Conservation (phyloP, 2,113 vertebrate genomes). For the Ranitomeya variabilis region DNA sequence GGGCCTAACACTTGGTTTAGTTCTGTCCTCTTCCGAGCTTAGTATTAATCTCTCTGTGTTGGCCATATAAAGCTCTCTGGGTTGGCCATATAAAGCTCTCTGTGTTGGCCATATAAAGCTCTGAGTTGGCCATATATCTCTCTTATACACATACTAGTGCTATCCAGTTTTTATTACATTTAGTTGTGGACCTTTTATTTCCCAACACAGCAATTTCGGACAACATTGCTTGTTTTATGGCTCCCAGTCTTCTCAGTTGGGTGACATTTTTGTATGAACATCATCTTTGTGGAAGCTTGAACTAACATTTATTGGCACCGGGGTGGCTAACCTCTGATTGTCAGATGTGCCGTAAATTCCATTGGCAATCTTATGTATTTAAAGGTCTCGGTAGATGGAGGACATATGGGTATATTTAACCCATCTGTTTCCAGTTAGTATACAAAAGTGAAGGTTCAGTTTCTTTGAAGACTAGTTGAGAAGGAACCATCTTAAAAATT, state of each 20-base stretch:
- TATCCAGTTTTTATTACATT: background rate
- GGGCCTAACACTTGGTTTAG: too few species aligned
- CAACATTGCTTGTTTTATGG: background rate
- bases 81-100: too few species aligned
- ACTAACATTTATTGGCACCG: background rate
- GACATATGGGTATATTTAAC: background rate
- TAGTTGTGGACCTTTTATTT: background rate
- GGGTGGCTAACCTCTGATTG: background rate
- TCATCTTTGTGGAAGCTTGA: background rate
- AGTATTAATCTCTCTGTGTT: too few species aligned
- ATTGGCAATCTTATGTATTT: background rate
- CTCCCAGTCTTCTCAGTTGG: background rate
- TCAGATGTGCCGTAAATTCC: background rate
- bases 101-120: too few species aligned
- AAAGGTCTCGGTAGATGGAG: background rate
- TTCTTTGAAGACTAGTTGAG: background rate
- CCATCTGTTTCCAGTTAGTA: slow-evolving; percentile 22
- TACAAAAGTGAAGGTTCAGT: background rate
- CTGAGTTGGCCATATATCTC: too few species aligned
- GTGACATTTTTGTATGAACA: background rate
- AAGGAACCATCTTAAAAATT: background rate
- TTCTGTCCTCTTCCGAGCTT: too few species aligned
- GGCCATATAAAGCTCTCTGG: too few species aligned
- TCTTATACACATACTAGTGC: too few species aligned
- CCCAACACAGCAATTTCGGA: background rate